A percentile compares a stretch with the other conserved stretches of the same genome.
Evolutionary conservation across 2,797 vertebrate species (phyloP).

Genomic region (Rhabdomys pumilio): DNA sequence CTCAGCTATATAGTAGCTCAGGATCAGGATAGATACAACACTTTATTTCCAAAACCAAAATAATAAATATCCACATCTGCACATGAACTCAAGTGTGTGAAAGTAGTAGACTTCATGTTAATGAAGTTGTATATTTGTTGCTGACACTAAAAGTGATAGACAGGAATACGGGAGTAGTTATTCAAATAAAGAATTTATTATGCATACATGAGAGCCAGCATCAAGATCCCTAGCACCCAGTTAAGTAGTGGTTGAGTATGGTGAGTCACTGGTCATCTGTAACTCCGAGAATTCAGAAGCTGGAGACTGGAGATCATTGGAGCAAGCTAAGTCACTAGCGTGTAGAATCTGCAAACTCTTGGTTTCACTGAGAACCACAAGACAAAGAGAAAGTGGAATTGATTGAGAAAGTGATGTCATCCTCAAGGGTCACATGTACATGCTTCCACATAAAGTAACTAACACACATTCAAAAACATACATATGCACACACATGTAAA

Average conservation of each 20-base stretch:
- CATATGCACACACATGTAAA: not conserved
- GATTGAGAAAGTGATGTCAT: not conserved
- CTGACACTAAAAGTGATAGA: not conserved
- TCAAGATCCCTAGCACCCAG: not conserved
- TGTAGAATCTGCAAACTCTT: not conserved
- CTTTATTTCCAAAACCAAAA: not conserved
- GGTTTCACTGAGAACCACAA: not conserved
- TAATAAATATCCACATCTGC: not conserved
- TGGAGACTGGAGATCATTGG: too few relatives aligned
- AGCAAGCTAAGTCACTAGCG: not conserved
- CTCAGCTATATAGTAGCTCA: not conserved
- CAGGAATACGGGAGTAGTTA: too few relatives aligned
- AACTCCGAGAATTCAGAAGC: not conserved
- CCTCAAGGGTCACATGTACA: too few relatives aligned
- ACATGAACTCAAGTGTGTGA: not conserved
- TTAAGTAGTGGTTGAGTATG: rapidly evolving
- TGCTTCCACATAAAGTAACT: not conserved
- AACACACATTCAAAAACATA: not conserved
- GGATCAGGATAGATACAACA: not conserved
- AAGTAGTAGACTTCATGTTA: not conserved
- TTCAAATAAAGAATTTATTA: not conserved
- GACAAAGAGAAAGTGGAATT: not conserved
- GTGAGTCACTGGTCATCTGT: not conserved
- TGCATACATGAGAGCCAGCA: not conserved
- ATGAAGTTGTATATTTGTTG: not conserved